Evolutionary conservation across 2,888 invertebrate species (phyloP).

Genomic region (Salpingus planirostris): DNA sequence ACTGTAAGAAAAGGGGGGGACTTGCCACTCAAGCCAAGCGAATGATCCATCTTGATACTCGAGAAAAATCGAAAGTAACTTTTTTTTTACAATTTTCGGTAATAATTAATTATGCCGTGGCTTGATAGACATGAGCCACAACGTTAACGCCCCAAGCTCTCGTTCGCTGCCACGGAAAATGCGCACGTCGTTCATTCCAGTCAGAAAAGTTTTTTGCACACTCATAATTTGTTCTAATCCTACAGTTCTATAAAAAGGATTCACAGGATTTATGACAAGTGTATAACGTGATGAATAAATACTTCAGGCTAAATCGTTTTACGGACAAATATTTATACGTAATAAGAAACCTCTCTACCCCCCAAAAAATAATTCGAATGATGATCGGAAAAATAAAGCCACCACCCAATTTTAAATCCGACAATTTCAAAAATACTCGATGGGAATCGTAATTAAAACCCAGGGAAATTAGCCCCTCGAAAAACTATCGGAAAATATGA

Average conservation of each 20-base stretch:
- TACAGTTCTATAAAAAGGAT: slow-evolving; percentile 24
- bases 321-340: slow-evolving; percentile 13
- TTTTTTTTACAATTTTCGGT: no score
- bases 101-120: no score
- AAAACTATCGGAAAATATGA: no score
- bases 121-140: slow-evolving; percentile 42
- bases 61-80: slow-evolving; percentile 8
- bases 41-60: slow-evolving; percentile 5
- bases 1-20: slow-evolving; percentile 39
- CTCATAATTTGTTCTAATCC: slow-evolving; percentile 20
- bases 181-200: slow-evolving; percentile 23
- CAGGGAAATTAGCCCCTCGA: no score
- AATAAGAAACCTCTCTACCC: slow-evolving; percentile 39
- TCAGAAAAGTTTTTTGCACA: slow-evolving; percentile 12
- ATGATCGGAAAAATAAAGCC: no score
- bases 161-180: slow-evolving; percentile 22
- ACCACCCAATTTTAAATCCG: no score
- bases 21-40: slow-evolving; percentile 39
- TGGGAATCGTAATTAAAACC: no score
- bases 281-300: slow-evolving; percentile 30
- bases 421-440: no score
- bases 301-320: slow-evolving; percentile 30
- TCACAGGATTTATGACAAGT: slow-evolving; percentile 29
- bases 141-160: slow-evolving; percentile 37
- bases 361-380: no score